Evolutionary conservation across 2,888 invertebrate genomes (phyloP).

Genomic region (Harmothoe impar): DNA sequence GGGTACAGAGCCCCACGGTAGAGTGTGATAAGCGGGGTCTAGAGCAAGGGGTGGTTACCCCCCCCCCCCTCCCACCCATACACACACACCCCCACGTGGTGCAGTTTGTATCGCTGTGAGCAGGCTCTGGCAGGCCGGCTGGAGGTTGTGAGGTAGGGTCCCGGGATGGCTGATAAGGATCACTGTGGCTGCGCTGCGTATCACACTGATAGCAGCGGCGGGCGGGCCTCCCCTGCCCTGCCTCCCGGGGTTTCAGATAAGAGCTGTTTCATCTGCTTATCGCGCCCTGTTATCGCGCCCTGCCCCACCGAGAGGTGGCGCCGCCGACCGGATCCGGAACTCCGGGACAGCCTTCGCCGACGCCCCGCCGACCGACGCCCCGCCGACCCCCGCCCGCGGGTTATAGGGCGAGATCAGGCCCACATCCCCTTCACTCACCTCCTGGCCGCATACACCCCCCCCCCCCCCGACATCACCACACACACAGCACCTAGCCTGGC

Average conservation of each 20-base stretch:
- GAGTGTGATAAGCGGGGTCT: too few relatives aligned
- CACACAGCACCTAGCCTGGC: too few relatives aligned
- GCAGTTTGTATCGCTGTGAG: too few relatives aligned
- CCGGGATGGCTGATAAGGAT: slow-evolving; percentile 19
- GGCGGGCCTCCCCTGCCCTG: background rate
- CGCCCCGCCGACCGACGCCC: background rate
- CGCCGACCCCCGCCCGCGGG: background rate
- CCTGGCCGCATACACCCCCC: background rate
- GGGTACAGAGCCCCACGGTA: too few relatives aligned
- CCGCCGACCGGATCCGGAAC: slow-evolving; percentile 55
- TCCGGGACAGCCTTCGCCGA: slow-evolving; percentile 36
- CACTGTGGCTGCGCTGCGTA: slow-evolving; percentile 37
- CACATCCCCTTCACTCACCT: background rate
- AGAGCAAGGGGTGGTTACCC: too few relatives aligned
- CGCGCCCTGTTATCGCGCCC: slow-evolving; percentile 46
- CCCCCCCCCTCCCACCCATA: too few relatives aligned
- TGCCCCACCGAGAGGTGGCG: slow-evolving; percentile 34
- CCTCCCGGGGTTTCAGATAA: slow-evolving; percentile 48
- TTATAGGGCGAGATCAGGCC: background rate
- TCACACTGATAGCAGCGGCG: slow-evolving; percentile 18
- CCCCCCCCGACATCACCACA: too few relatives aligned
- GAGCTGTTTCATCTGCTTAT: slow-evolving; percentile 59
- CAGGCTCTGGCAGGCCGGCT: background rate
- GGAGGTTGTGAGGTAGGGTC: background rate
- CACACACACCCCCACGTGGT: too few relatives aligned